These are phyloP conservation scores for Silvanus unidentatus DNA, from an alignment of 2,888 invertebrate genomes.

Conservation along the genomic window DNA sequence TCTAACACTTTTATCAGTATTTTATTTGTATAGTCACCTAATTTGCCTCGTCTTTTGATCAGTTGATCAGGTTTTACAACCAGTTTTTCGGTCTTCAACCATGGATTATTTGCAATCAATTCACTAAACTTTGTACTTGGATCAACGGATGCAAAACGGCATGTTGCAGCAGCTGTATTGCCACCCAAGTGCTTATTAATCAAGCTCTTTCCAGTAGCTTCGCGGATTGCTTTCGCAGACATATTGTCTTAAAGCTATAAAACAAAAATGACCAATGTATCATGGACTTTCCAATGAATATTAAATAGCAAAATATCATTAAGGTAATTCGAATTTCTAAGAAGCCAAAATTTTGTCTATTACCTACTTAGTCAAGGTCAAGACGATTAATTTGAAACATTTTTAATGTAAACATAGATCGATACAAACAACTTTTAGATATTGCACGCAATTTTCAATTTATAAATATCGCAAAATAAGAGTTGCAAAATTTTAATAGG, in stretches of 20 bases:
- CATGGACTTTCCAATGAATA: too few species aligned
- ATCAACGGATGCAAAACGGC: conserved; percentile 76
- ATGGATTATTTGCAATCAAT: conserved; percentile 70
- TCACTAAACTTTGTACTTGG: conserved; percentile 73
- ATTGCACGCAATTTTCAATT: too few species aligned
- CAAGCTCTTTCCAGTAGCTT: conserved; percentile 89
- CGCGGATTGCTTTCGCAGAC: conserved; percentile 96
- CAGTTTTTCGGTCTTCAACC: conserved; percentile 79
- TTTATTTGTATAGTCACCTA: conserved; percentile 50
- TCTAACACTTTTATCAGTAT: not conserved
- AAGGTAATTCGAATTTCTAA: too few species aligned
- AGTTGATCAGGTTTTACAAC: conserved; percentile 99
- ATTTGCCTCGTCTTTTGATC: conserved; percentile 95
- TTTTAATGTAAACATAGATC: too few species aligned
- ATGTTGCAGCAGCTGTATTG: conserved; percentile 63
- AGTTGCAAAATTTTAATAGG: too few species aligned
- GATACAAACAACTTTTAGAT: too few species aligned
- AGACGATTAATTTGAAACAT: too few species aligned
- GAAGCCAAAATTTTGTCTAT: too few species aligned
- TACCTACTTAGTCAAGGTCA: too few species aligned
- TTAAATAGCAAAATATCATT: too few species aligned
- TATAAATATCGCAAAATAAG: too few species aligned
- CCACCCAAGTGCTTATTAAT: conserved; percentile 73
- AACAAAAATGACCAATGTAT: too few species aligned
- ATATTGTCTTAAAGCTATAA: conserved; percentile 47